These are phyloP conservation scores for Aleiodes alternator DNA, from an alignment of 2,888 invertebrate genomes.

Conservation along the genomic window DNA sequence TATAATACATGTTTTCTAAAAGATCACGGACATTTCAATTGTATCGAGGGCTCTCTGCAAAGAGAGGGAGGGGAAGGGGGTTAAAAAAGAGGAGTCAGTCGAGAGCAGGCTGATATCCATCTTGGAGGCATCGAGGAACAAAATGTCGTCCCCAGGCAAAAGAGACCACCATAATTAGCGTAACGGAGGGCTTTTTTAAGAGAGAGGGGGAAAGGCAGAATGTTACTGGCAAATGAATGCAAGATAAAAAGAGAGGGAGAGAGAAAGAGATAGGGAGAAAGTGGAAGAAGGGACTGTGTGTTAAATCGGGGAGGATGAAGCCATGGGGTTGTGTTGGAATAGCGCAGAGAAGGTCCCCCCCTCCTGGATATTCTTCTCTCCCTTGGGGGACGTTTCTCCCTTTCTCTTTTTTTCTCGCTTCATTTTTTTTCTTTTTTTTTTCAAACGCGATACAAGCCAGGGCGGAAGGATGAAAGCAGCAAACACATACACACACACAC, in stretches of 20 bases:
- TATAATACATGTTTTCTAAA: neutral
- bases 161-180: conserved; percentile 73
- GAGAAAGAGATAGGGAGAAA: conserved; percentile 23
- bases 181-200: conserved; percentile 47
- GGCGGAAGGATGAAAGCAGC: conserved; percentile 52
- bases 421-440: neutral
- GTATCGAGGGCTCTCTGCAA: conserved; percentile 17
- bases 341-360: neutral
- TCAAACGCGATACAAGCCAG: neutral
- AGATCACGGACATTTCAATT: conserved; percentile 4
- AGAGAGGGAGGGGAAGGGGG: conserved; percentile 22
- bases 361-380: conserved; percentile 19
- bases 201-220: conserved; percentile 35
- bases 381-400: conserved; percentile 1
- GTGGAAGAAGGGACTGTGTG: conserved; percentile 23
- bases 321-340: conserved; percentile 18
- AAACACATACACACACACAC: conserved; percentile 20
- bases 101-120: conserved; percentile 63
- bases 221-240: conserved; percentile 34
- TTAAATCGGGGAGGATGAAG: conserved; percentile 21
- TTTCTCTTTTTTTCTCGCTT: neutral
- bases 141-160: conserved; percentile 71
- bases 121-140: conserved; percentile 69
- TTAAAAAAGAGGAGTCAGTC: conserved; percentile 33
- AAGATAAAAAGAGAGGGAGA: neutral